phyloP scores from a whole-genome alignment of 2,888 invertebrate species.

The Trypoxylon attenuatum region DNA sequence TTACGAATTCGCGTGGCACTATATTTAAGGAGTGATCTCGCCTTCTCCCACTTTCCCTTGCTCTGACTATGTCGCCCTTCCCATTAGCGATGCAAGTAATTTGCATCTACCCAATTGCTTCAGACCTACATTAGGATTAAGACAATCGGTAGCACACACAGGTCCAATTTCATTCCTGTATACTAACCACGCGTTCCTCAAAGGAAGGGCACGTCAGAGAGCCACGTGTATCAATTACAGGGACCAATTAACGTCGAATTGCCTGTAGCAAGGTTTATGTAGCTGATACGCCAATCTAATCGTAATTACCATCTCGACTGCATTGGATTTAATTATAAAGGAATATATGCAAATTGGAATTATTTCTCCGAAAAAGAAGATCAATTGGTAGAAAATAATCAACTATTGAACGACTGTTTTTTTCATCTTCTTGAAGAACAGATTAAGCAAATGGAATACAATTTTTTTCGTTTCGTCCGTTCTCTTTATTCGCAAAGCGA shows the following conservation, averaged over 20 bases:
- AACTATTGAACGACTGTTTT: too few species aligned
- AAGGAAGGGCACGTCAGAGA: neutral
- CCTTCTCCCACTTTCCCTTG: too few species aligned
- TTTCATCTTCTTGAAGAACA: too few species aligned
- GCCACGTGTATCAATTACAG: neutral
- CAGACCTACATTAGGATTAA: neutral
- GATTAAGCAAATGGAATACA: too few species aligned
- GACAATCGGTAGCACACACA: neutral
- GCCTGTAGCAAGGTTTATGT: slow-evolving; percentile 6
- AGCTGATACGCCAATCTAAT: slow-evolving; percentile 42
- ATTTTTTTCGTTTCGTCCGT: too few species aligned
- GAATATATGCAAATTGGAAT: too few species aligned
- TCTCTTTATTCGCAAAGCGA: too few species aligned
- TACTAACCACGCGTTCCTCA: neutral
- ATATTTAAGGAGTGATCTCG: neutral
- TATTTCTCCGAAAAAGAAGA: too few species aligned
- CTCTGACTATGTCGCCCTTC: too few species aligned
- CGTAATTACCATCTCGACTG: slow-evolving; percentile 51
- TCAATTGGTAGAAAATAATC: too few species aligned
- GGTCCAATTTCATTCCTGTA: slow-evolving; percentile 1
- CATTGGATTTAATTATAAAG: slow-evolving; percentile 52
- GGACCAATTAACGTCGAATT: slow-evolving; percentile 19
- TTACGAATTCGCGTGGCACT: slow-evolving; percentile 23
- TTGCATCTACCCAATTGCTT: slow-evolving; percentile 1
- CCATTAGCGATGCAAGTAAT: slow-evolving; percentile 30